phyloP scores from a whole-genome alignment of 2,113 vertebrate species.

The Osmerus mordax region DNA sequence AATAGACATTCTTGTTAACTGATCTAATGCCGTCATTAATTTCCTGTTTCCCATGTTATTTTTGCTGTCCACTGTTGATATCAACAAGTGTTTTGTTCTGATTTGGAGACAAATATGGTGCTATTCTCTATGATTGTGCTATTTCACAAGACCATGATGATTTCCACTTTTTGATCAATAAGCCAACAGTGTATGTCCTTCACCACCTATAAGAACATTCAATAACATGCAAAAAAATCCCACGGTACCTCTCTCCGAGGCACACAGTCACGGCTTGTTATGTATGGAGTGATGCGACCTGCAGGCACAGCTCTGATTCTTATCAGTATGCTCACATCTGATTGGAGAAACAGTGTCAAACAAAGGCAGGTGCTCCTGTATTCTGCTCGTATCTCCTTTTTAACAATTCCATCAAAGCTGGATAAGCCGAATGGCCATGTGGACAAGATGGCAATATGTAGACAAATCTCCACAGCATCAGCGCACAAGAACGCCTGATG shows the following conservation, averaged over 20 bases:
- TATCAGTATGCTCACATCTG: conserved; percentile 68
- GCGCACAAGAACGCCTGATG: conserved; percentile 61
- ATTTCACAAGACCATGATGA: too few species aligned
- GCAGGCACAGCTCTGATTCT: conserved; percentile 67
- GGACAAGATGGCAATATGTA: conserved; percentile 61
- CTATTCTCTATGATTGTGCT: too few species aligned
- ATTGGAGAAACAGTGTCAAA: conserved; percentile 62
- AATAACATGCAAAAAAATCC: not conserved
- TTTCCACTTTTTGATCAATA: too few species aligned
- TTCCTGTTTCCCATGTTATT: not conserved
- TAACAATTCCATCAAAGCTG: conserved; percentile 70
- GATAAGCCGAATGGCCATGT: conserved; percentile 67
- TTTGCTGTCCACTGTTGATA: not conserved
- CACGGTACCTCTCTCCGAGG: conserved; percentile 49
- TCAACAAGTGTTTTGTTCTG: not conserved
- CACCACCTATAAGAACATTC: too few species aligned
- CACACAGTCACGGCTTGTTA: conserved; percentile 61
- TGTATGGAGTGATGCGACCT: conserved; percentile 68
- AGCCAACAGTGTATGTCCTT: too few species aligned
- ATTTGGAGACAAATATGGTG: too few species aligned
- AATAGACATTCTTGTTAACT: not conserved
- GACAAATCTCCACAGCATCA: conserved; percentile 65
- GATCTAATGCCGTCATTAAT: not conserved
- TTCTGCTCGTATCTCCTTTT: conserved; percentile 67
- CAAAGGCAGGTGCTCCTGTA: conserved; percentile 64